Base-by-base conservation (phyloP, 2,797 vertebrate genomes). In the Gambusia yucatana region DNA sequence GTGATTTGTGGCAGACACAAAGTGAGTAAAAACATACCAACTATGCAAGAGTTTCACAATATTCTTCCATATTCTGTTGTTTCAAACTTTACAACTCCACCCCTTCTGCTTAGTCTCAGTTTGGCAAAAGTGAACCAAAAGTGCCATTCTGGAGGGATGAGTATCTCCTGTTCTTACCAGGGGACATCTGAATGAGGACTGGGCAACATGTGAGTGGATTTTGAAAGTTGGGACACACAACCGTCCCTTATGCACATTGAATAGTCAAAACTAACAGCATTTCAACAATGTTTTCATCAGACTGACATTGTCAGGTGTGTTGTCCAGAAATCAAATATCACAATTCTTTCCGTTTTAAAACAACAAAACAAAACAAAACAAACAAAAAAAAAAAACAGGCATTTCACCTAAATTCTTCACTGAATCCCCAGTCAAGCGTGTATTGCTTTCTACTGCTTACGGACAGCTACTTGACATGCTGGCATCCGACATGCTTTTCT, bases 371-470 rank as follows among this genome's bases (percentile, higher is more conserved):
- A 55, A 55, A 55, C n/a, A 59, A 59, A 52, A 55, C n/a, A 33
- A 33, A 33, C 1, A 1, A 33, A 33, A 33, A 33, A 3, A 57
- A 61, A 65, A 39, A 41, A 2, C 8, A 25, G 17, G 63, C 20
- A 8, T 41, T 22, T 67, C 63, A 67, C 63, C 63, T 67, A 67
- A 67, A 67, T 67, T 67, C 33, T 41, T 67, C 63, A 67, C 63
- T 41, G 36, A 39, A 39, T 41, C 36, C 20, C 63, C 63, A 41
- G 36, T 67, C 63, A 67, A 67, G 63, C 63, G 39, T 67, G 33
- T 41, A 10, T 20, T 41, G 63, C 63, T 67, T 41, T 67, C 63
- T 67, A 25, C 63, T 67, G 36, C 41, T 8, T 25, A 25, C 10
- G 36, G 63, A 67, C 63, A 67, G 20, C 63, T 67, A 41, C 20